Conservation (phyloP, 2,888 invertebrate species). For the Choristoneura rosaceana region DNA sequence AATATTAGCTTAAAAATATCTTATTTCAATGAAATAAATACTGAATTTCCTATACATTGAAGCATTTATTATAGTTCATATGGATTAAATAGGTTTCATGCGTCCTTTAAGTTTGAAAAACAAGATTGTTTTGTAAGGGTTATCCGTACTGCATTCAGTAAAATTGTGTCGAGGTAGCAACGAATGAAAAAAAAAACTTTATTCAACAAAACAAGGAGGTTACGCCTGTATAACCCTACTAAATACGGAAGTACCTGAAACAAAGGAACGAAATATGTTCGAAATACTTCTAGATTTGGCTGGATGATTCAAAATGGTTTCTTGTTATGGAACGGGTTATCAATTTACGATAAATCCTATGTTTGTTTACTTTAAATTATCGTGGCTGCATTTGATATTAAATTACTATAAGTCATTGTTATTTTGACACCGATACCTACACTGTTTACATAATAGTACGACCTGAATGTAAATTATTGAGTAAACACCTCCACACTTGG, state of each 20-base stretch:
- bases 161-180: conserved; percentile 60
- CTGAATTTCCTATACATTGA: neutral
- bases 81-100: neutral
- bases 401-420: conserved; percentile 34
- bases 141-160: conserved; percentile 17
- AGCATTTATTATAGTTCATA: neutral
- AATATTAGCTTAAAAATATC: neutral
- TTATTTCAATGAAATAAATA: neutral
- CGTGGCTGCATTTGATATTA: conserved; percentile 25
- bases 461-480: conserved; percentile 16
- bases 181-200: conserved; percentile 64
- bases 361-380: conserved; percentile 35
- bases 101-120: conserved; percentile 6
- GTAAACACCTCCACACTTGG: no score
- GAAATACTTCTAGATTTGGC: conserved; percentile 45
- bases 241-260: conserved; percentile 56
- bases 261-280: conserved; percentile 61
- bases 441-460: conserved; percentile 22
- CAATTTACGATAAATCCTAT: conserved; percentile 28
- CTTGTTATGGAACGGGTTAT: conserved; percentile 48
- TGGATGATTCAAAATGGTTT: conserved; percentile 56
- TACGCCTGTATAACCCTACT: conserved; percentile 60
- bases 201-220: conserved; percentile 78
- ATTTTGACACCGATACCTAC: conserved; percentile 31
- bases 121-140: conserved; percentile 13